These are phyloP conservation scores for Macrotrachela quadricornifera DNA, from an alignment of 1,140 invertebrate genomes.

Conservation along the genomic window DNA sequence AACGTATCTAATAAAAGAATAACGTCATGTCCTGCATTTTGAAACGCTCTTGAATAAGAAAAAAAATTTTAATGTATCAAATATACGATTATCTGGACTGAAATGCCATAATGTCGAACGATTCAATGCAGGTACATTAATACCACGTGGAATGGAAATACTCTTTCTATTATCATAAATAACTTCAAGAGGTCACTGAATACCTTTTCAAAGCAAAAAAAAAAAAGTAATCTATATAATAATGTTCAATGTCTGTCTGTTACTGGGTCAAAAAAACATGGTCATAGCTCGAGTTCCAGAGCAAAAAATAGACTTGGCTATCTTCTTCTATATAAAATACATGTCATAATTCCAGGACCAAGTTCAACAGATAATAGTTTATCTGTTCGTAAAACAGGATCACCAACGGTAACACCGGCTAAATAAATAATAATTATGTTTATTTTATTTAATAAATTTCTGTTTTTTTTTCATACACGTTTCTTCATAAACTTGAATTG, in stretches of 20 bases:
- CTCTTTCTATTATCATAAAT: conserved; percentile 75
- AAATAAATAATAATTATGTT: conserved; percentile 2
- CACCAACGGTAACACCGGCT: conserved; percentile 91
- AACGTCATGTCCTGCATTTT: no score
- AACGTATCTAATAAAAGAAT: no score
- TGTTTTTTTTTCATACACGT: conserved; percentile 47
- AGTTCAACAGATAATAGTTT: conserved; percentile 96
- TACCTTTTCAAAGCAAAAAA: no score
- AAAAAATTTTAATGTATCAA: no score
- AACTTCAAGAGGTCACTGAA: conserved; percentile 87
- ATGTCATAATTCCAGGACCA: conserved; percentile 95
- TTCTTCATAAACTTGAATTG: conserved; percentile 98
- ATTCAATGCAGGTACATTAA: conserved; percentile 72
- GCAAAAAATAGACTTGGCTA: no score
- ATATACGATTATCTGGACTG: conserved; percentile 50
- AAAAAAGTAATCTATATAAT: no score
- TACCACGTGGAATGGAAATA: conserved; percentile 97
- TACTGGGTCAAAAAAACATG: no score
- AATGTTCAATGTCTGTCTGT: no score
- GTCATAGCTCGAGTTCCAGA: no score
- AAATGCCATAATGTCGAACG: conserved; percentile 72
- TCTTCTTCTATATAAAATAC: conserved; percentile 94
- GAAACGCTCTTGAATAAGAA: no score
- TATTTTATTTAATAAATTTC: background rate
- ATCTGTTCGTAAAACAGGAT: conserved; percentile 87